Percentiles rank a stretch among this genome's conserved stretches.
Conservation (phyloP, 2,888 invertebrate genomes). For the Peribatodes rhomboidaria region DNA sequence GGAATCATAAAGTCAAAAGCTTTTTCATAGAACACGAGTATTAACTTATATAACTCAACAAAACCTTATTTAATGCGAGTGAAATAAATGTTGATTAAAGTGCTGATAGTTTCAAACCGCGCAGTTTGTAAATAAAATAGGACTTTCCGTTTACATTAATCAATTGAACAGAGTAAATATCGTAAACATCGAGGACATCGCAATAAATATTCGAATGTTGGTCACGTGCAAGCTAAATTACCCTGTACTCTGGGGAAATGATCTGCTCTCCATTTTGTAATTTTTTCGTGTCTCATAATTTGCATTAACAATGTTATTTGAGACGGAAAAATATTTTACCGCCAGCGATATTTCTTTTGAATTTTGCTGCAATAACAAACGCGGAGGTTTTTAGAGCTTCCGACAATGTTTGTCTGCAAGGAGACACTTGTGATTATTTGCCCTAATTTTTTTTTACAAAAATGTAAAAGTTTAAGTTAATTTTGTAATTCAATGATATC, state of each 20-base stretch:
- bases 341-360: background rate
- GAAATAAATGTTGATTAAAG: background rate
- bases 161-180: conserved; percentile 11
- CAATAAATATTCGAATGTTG: conserved; percentile 15
- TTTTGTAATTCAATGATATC: too few relatives aligned
- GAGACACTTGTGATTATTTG: too few relatives aligned
- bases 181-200: conserved; percentile 12
- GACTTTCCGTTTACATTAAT: conserved; percentile 22
- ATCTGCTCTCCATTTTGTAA: conserved; percentile 15
- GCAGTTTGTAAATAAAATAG: conserved; percentile 17
- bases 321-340: background rate
- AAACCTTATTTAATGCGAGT: background rate
- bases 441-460: too few relatives aligned
- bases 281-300: conserved; percentile 15
- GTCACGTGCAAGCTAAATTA: conserved; percentile 32
- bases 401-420: background rate
- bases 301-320: conserved; percentile 12
- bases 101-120: conserved; percentile 11
- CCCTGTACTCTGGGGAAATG: conserved; percentile 26
- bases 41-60: too few relatives aligned
- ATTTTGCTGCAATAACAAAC: background rate
- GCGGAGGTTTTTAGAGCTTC: background rate
- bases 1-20: background rate
- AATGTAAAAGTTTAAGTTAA: too few relatives aligned
- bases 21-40: background rate